Evolutionary conservation across 1,140 invertebrate genomes (phyloP), one percentile per base, ranked within the genome.

Genomic region (Orius laevigatus): DNA sequence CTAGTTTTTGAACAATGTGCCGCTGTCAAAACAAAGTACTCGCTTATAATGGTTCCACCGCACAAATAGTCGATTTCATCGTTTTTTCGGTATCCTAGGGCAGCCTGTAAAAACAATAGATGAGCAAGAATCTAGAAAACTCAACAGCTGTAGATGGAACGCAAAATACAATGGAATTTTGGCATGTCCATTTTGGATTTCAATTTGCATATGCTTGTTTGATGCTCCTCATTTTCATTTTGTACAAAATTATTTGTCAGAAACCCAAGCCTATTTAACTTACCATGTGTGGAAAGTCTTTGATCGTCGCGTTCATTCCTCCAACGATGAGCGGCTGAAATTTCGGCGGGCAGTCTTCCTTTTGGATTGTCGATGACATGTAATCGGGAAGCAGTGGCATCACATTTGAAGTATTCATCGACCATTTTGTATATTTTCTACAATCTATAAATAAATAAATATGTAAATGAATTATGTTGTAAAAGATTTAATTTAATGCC

Each of bases 241-340:
- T 46, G 3, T 48, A 51, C 15, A 48, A 19, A 6, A 18, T n/a
- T 43, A 14, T 18, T 14, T 11, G 11, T n/a, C 38, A 35, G 5
- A n/a, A 46, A 35, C 31, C 10, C 11, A 19, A 20, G 46, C 6
- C 5, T 11, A 12, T 11, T 32, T 2, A 9, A 53, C 59, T 62
- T 57, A 69, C 71, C 72, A 75, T 74, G 51, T 76, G 75, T 2
- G 75, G 73, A 55, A 75, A 77, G 50, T 76, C 70, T 9, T 60
- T 65, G 16, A 59, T 56, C 3, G 56, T 50, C 0, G 69, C 66
- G 16, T 62, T 56, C n/a, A 58, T 62, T 5, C 70, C 71, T n/a
- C 71, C 71, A 20, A 74, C 70, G 36, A 74, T 71, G 2, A 57
- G 47, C 14, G 53, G 52, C 31, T 11, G 40, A 16, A 52, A 19